Base-by-base conservation (phyloP, 2,797 vertebrate genomes). In the Petrocephalus schoutedeni region DNA sequence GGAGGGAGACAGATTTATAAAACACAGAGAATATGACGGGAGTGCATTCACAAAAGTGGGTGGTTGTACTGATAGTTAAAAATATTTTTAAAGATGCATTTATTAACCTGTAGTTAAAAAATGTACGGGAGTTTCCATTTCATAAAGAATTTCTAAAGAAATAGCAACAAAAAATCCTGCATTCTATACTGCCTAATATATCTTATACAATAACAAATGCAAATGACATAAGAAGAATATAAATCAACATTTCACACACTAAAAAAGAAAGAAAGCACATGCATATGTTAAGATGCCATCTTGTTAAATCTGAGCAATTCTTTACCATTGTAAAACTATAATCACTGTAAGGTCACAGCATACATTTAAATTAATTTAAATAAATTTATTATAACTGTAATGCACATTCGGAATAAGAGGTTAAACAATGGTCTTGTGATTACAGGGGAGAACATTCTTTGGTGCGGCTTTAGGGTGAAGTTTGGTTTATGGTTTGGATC, bases 291-390 rank as follows among this genome's bases (percentile, higher is more conserved):
- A 41, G 36, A 74, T 74, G 67, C 67, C 67, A 8, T 74, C 67
- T 74, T 74, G 67, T 74, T 74, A 74, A 74, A 74, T 74, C 67
- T 74, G 67, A 74, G 67, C 67, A 74, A 74, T 45, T 19, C 36
- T 32, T 74, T 74, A 41, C 67, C 32, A 41, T 36, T 41, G 28
- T 74, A 74, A 74, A 74, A 74, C 67, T 74, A 41, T 74, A 74
- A 36, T 74, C 67, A 74, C 67, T 36, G 12, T 74, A 74, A 74
- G 67, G 67, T 74, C 67, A 74, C 28, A 74, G 67, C 67, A 74
- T 74, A 74, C 28, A 74, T 74, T 74, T 74, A 74, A 74, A 74
- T 74, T 36, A 36, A 74, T 74, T 74, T 74, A 74, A 19, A 41
- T 41, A 74, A 19, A 74, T 74, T 41, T 36, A 74, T 41, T 41